phyloP scores from a whole-genome alignment of 2,113 vertebrate species.

The Cyprichromis sp. region DNA sequence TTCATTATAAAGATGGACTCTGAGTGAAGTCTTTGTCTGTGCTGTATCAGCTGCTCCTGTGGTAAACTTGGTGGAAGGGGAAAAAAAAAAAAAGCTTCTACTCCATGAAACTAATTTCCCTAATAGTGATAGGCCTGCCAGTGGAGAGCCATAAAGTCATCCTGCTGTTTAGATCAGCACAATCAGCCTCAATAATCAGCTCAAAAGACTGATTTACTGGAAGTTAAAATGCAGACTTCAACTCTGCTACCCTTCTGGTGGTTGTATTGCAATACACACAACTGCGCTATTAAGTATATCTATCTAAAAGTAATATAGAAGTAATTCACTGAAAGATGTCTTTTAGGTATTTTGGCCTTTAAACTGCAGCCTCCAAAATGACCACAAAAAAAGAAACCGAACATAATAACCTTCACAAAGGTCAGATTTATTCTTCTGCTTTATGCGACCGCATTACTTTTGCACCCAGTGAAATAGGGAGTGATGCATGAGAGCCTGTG shows the following conservation, averaged over 20 bases:
- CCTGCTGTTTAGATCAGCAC: neutral
- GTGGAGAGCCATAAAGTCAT: neutral
- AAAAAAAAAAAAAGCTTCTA: neutral
- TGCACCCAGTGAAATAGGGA: neutral
- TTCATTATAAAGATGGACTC: neutral
- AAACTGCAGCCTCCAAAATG: neutral
- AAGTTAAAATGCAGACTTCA: neutral
- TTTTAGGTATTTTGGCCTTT: neutral
- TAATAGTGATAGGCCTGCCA: neutral
- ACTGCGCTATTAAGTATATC: neutral
- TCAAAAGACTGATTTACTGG: neutral
- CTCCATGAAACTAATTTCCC: neutral
- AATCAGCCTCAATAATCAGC: neutral
- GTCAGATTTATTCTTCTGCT: neutral
- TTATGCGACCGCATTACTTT: neutral
- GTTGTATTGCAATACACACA: neutral
- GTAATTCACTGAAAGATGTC: neutral
- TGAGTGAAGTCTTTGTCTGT: neutral
- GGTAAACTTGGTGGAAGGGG: neutral
- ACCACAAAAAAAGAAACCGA: neutral
- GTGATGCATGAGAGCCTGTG: neutral
- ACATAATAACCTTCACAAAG: neutral
- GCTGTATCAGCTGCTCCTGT: neutral
- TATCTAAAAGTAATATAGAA: neutral
- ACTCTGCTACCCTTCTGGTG: neutral